phyloP scores from a whole-genome alignment of 2,888 invertebrate species.

The Aporophyla nigra region DNA sequence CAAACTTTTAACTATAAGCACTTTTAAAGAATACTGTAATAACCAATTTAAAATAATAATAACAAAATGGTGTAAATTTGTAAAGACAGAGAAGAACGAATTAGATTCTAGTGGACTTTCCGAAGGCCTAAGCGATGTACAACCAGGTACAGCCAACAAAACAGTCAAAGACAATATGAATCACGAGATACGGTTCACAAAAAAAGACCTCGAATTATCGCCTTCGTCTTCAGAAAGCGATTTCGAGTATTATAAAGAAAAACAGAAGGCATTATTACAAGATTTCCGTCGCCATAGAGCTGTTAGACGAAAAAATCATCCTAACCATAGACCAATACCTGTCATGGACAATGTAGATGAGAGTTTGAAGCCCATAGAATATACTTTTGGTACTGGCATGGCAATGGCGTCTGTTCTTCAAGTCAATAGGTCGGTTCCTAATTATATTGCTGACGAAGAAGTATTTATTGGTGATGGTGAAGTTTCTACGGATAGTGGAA shows the following conservation, averaged over 20 bases:
- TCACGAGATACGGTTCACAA: slow-evolving; percentile 72
- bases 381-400: slow-evolving; percentile 87
- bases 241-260: slow-evolving; percentile 74
- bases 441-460: slow-evolving; percentile 80
- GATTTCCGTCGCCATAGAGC: slow-evolving; percentile 82
- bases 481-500: slow-evolving; percentile 87
- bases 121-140: slow-evolving; percentile 72
- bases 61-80: slow-evolving; percentile 77
- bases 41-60: slow-evolving; percentile 45
- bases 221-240: slow-evolving; percentile 83
- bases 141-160: slow-evolving; percentile 68
- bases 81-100: slow-evolving; percentile 43
- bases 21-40: slow-evolving; percentile 55
- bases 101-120: slow-evolving; percentile 70
- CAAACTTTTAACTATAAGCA: slow-evolving; percentile 72
- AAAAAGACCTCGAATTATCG: slow-evolving; percentile 81
- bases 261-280: slow-evolving; percentile 74
- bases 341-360: slow-evolving; percentile 82
- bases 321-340: slow-evolving; percentile 60
- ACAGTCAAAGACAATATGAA: slow-evolving; percentile 66
- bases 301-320: slow-evolving; percentile 80
- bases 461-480: slow-evolving; percentile 88
- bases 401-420: slow-evolving; percentile 88
- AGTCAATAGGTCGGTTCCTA: slow-evolving; percentile 75
- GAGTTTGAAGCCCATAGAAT: slow-evolving; percentile 86